These are phyloP conservation scores for Toxotes jaculatrix DNA, from an alignment of 2,113 vertebrate genomes.

Conservation along the genomic window DNA sequence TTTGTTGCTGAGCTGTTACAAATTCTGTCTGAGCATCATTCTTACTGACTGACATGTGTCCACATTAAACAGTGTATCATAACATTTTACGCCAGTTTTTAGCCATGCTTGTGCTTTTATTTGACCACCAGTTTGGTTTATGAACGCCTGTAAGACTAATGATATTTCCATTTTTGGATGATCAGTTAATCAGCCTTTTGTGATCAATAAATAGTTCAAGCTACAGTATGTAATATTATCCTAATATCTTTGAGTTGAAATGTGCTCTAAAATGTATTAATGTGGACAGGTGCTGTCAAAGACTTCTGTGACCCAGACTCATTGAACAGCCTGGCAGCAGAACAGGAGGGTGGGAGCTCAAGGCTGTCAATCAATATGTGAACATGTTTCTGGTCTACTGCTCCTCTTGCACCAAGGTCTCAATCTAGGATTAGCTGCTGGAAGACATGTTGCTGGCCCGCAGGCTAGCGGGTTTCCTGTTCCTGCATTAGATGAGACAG, in stretches of 20 bases:
- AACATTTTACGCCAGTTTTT: neutral
- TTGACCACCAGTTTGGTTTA: neutral
- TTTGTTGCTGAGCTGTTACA: slow-evolving; percentile 69
- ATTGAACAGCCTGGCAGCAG: neutral
- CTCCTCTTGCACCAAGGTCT: neutral
- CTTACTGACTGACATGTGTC: slow-evolving; percentile 23
- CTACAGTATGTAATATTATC: neutral
- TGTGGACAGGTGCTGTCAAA: neutral
- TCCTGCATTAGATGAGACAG: neutral
- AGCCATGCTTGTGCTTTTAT: neutral
- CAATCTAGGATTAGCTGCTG: neutral
- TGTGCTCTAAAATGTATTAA: neutral
- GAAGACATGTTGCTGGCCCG: neutral
- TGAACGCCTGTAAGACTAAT: neutral
- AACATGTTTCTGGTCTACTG: neutral
- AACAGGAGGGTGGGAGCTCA: neutral
- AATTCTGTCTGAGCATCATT: slow-evolving; percentile 43
- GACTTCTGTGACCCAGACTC: neutral
- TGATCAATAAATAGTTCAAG: neutral
- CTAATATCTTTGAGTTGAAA: neutral
- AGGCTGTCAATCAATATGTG: neutral
- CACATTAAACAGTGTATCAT: neutral
- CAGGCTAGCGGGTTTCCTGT: neutral
- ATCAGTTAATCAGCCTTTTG: neutral
- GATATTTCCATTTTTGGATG: neutral